These are phyloP conservation scores for Pampus argenteus DNA, from an alignment of 2,797 vertebrate species.

Conservation along the genomic window DNA sequence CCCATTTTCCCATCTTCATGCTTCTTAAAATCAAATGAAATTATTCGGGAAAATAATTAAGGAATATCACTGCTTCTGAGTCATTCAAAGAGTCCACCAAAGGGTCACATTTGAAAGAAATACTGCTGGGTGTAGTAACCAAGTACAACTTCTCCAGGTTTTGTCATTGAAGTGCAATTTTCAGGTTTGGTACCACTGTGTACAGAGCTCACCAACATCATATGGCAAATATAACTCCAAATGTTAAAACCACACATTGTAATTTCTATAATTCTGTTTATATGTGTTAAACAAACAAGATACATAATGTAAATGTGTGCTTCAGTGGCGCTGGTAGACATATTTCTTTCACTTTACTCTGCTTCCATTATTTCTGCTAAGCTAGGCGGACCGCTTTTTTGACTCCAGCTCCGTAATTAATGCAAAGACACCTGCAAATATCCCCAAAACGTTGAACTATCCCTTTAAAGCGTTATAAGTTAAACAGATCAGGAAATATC, in stretches of 20 bases:
- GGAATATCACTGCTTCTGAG: not conserved
- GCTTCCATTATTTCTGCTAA: too few relatives aligned
- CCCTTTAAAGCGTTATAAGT: not conserved
- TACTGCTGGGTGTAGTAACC: not conserved
- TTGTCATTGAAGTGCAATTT: not conserved
- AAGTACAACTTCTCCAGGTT: not conserved
- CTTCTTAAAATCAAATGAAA: slow-evolving; percentile 15
- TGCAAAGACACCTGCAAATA: not conserved
- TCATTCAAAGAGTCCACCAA: not conserved
- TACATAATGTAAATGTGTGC: too few relatives aligned
- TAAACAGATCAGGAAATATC: not conserved
- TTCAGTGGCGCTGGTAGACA: not conserved
- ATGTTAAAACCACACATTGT: not conserved
- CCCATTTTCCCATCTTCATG: not conserved
- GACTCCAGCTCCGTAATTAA: not conserved
- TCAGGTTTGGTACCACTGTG: not conserved
- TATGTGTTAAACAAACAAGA: not conserved
- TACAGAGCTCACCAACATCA: not conserved
- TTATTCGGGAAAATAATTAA: not conserved
- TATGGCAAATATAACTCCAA: slow-evolving; percentile 4
- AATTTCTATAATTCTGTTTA: not conserved
- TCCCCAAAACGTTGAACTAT: not conserved
- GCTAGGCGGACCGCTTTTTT: not conserved
- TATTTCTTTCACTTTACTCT: not conserved
- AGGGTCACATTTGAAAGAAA: not conserved